Percentiles rank a stretch among this genome's conserved stretches.
Evolutionary conservation across 1,140 invertebrate species (phyloP).

Genomic region (Lepidurus arcticus): DNA sequence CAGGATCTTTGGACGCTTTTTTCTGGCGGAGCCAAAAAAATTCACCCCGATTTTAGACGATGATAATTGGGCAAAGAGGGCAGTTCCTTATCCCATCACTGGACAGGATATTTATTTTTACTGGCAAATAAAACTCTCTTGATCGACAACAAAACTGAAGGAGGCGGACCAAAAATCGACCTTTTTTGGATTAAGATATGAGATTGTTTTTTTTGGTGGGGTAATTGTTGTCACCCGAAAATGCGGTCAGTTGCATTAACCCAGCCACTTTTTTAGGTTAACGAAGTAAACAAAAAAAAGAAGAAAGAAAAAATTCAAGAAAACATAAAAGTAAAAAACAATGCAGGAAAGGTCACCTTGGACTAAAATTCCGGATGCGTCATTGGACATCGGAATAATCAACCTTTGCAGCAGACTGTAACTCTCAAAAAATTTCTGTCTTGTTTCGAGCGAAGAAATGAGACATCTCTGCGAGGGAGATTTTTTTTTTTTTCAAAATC

Average conservation of each 20-base stretch:
- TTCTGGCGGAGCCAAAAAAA: not conserved
- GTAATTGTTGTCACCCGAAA: no score
- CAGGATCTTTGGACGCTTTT: not conserved
- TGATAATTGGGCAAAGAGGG: not conserved
- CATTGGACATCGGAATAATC: slow-evolving; percentile 2
- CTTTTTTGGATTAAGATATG: no score
- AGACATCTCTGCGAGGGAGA: not conserved
- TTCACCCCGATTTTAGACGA: no score
- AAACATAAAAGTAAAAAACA: slow-evolving; percentile 15
- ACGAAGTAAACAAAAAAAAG: not conserved
- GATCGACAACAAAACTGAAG: slow-evolving; percentile 22
- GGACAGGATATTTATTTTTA: not conserved
- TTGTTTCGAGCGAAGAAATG: not conserved
- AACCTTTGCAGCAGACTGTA: not conserved
- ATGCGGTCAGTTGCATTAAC: no score
- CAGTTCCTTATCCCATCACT: slow-evolving; percentile 14
- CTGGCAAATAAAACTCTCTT: not conserved
- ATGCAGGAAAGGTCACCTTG: slow-evolving; percentile 15
- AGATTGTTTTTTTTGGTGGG: no score
- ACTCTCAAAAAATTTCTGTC: not conserved
- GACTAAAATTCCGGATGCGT: slow-evolving; percentile 13
- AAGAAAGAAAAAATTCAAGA: not conserved
- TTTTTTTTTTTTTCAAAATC: not conserved
- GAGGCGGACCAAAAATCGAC: not conserved
- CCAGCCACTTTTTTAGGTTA: not conserved